Evolutionary conservation across 2,888 invertebrate species (phyloP), one percentile per base, ranked within the genome.

Genomic region (Erebia epiphron): DNA sequence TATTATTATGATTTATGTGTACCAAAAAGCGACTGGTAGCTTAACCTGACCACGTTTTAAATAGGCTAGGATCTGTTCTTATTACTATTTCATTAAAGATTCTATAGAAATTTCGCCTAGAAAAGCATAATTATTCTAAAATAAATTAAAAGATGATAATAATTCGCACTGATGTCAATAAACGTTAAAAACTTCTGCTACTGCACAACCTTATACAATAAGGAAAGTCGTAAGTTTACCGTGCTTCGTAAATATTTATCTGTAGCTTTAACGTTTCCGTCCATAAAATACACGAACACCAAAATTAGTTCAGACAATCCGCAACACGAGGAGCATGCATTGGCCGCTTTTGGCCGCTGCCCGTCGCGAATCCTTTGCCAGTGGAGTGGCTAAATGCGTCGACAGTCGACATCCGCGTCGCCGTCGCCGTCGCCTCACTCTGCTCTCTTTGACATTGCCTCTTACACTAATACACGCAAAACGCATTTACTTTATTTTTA

Each of bases 351-450:
- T n/a, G 41, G 60, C 50, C 41, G 60, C 13, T 63, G 73, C 67
- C 72, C 77, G 74, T 75, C 73, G 79, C 81, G 75, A 79, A 77
- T 80, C 79, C 74, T 78, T 75, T 67, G 73, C 72, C 61, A 21
- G 13, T 14, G 56, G 13, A 13, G 56, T 26, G 56, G 21, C 90
- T 91, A 91, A 90, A 87, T 88, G 81, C 77, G 84, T 86, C 66
- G 43, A 85, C 86, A 88, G 83, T 86, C 66, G 66, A 86, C 86
- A 89, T 87, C 86, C 89, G 86, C 84, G 86, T 87, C 85, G 87
- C 73, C 79, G 73, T 58, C 78, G 78, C 73, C 21, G 52, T 16
- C 77, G 75, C 79, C 79, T 79, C 79, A 75, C 78, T 79, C 56
- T 75, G 69, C 68, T 70, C 74, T 74, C 74, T 72, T 70, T 70